Evolutionary conservation across 2,888 invertebrate genomes (phyloP).

Genomic region (Criorhina ranunculi): DNA sequence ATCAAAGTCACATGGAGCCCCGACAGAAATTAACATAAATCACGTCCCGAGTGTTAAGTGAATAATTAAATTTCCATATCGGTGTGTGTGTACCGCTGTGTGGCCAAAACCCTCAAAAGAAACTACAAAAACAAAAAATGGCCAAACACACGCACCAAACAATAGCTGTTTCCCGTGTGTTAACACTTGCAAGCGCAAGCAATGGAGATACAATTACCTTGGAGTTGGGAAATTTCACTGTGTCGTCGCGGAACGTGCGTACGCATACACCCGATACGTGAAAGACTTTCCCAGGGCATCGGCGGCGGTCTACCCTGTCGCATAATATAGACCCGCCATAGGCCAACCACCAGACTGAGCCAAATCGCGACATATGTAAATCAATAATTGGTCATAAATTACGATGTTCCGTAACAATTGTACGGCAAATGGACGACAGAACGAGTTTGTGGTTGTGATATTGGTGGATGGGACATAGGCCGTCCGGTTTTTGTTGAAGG

Average conservation of each 20-base stretch:
- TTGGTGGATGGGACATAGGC: not conserved
- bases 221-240: slow-evolving; percentile 61
- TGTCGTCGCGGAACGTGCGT: slow-evolving; percentile 52
- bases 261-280: slow-evolving; percentile 56
- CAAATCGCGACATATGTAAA: slow-evolving; percentile 63
- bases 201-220: slow-evolving; percentile 26
- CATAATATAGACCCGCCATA: slow-evolving; percentile 13
- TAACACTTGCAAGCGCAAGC: not conserved
- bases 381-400: slow-evolving; percentile 69
- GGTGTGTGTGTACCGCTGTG: slow-evolving; percentile 2
- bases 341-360: slow-evolving; percentile 27
- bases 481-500: too few species aligned
- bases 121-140: slow-evolving; percentile 22
- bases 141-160: not conserved
- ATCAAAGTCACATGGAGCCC: slow-evolving; percentile 46
- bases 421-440: not conserved
- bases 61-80: slow-evolving; percentile 63
- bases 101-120: slow-evolving; percentile 59
- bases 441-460: not conserved
- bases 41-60: slow-evolving; percentile 67
- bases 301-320: not conserved
- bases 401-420: slow-evolving; percentile 32
- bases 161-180: slow-evolving; percentile 39
- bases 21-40: slow-evolving; percentile 46
- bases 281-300: slow-evolving; percentile 69